These are phyloP conservation scores for Ephestia elutella DNA, from an alignment of 1,140 invertebrate species.

Conservation along the genomic window DNA sequence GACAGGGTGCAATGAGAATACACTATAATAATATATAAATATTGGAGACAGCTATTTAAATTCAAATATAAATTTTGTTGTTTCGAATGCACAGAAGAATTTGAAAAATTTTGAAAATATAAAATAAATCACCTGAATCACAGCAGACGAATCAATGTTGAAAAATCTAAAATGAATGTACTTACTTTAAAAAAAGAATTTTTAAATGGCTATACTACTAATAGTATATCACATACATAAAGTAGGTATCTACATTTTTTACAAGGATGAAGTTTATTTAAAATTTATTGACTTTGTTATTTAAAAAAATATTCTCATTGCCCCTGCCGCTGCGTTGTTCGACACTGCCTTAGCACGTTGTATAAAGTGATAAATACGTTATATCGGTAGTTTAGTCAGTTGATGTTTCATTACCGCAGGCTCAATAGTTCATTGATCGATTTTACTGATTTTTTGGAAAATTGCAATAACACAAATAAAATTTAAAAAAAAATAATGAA, in stretches of 20 bases:
- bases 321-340: slow-evolving; percentile 14
- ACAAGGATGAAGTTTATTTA: neutral
- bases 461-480: no score
- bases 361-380: slow-evolving; percentile 5
- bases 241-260: neutral
- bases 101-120: no score
- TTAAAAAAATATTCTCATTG: neutral
- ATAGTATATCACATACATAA: neutral
- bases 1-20: neutral
- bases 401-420: neutral
- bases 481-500: no score
- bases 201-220: neutral
- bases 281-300: neutral
- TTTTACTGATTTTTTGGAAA: neutral
- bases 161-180: no score
- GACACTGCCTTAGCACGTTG: slow-evolving; percentile 39
- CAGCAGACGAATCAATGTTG: no score
- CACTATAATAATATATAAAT: no score
- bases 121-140: no score
- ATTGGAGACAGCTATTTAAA: no score
- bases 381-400: slow-evolving; percentile 4
- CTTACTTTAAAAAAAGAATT: no score
- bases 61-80: no score
- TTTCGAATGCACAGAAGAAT: no score
- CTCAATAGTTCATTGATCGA: neutral